These are phyloP conservation scores for Rhadina sibilatrix DNA, from an alignment of 2,113 vertebrate species.

Conservation along the genomic window DNA sequence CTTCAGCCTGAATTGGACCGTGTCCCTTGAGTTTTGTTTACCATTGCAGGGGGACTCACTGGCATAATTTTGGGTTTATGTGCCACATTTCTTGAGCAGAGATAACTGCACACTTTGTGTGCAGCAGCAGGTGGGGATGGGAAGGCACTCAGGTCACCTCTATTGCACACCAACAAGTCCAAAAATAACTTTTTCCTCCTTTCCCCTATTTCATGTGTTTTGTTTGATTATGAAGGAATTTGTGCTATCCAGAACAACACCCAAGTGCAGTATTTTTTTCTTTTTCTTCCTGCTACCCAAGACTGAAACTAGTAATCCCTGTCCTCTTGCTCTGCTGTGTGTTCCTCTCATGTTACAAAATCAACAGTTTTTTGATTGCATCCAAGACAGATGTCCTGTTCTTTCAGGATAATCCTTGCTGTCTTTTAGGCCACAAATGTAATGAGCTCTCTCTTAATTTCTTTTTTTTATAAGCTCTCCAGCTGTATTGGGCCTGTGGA, in stretches of 20 bases:
- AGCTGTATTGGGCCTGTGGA: background rate
- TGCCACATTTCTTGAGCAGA: background rate
- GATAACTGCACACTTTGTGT: too few species aligned
- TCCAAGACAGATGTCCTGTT: background rate
- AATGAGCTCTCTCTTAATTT: background rate
- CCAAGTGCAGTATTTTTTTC: background rate
- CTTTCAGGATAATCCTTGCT: background rate
- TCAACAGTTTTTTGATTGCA: background rate
- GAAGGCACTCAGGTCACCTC: background rate
- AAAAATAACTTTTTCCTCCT: background rate
- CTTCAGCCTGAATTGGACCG: background rate
- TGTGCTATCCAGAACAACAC: background rate
- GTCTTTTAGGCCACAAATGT: background rate
- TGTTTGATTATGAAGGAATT: background rate
- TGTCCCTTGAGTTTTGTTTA: background rate
- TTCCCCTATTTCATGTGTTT: background rate
- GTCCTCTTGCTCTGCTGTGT: fast-evolving
- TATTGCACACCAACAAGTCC: background rate
- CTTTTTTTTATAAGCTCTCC: background rate
- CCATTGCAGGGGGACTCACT: fast-evolving
- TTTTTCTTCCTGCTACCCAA: background rate
- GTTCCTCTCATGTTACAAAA: background rate
- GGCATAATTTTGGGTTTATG: background rate
- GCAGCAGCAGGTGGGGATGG: fast-evolving
- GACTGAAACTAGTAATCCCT: background rate